These are phyloP conservation scores for Heloderma charlesbogerti DNA, from an alignment of 2,113 vertebrate species.

Conservation along the genomic window DNA sequence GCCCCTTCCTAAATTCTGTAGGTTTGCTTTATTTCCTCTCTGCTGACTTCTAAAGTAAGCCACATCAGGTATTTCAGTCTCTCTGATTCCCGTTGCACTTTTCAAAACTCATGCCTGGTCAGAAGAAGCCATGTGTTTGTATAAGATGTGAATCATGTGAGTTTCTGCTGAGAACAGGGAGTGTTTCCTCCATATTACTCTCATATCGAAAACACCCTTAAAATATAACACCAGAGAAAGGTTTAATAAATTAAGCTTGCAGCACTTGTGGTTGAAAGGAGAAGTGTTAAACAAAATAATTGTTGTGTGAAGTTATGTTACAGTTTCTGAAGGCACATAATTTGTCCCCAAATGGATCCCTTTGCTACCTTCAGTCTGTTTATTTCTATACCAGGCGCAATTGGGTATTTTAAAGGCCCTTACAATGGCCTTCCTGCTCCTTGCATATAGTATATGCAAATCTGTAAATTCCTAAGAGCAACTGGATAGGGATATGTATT, in stretches of 20 bases:
- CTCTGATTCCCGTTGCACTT: not conserved
- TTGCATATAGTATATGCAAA: conserved; percentile 76
- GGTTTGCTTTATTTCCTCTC: not conserved
- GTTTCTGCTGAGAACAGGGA: not conserved
- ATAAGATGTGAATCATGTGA: not conserved
- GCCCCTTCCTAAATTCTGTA: not conserved
- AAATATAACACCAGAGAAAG: not conserved
- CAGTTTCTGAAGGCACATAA: not conserved
- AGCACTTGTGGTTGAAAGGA: not conserved
- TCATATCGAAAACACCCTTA: not conserved
- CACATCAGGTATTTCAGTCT: not conserved
- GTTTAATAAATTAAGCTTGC: not conserved
- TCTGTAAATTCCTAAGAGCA: conserved; percentile 71
- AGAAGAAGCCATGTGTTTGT: not conserved
- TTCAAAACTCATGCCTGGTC: not conserved
- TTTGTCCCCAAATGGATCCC: conserved; percentile 67
- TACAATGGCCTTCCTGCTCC: conserved; percentile 74
- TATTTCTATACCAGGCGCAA: conserved; percentile 45
- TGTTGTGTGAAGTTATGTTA: not conserved
- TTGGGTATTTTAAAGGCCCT: conserved; percentile 74
- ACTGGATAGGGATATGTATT: conserved; percentile 76
- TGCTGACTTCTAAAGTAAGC: not conserved
- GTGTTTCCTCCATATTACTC: not conserved
- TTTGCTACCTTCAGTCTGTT: conserved; percentile 49
- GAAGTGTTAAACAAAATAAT: not conserved